These are phyloP conservation scores for Nyctibius grandis DNA, from an alignment of 2,797 vertebrate genomes.

Conservation along the genomic window DNA sequence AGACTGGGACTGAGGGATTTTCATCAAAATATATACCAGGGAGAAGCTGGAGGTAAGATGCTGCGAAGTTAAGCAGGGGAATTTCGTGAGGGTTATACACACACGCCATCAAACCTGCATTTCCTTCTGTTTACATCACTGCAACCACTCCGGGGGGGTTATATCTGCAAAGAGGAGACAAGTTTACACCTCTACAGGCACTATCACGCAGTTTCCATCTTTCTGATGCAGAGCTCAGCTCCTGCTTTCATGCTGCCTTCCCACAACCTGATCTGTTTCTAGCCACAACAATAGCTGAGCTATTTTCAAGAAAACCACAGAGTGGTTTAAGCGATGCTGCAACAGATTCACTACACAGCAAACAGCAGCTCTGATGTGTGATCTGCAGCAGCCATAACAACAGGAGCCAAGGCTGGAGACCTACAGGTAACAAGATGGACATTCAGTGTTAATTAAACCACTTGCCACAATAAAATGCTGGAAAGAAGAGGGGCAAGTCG, in stretches of 20 bases:
- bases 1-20: background rate
- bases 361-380: background rate
- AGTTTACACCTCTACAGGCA: background rate
- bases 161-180: background rate
- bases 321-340: accelerated
- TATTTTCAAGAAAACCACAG: background rate
- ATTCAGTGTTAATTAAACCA: background rate
- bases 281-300: background rate
- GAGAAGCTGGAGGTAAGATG: background rate
- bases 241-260: background rate
- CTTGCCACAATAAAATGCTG: background rate
- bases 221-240: background rate
- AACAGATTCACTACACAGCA: background rate
- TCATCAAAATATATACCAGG: background rate
- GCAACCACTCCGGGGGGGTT: background rate
- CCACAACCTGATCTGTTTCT: background rate
- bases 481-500: background rate
- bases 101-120: background rate
- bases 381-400: background rate
- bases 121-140: background rate
- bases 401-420: background rate
- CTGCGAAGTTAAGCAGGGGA: no score
- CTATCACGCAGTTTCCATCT: background rate
- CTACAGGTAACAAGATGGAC: background rate
- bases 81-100: background rate